Percentiles rank a stretch among this genome's conserved stretches.
phyloP scores from a whole-genome alignment of 2,113 vertebrate species.

The Empidonax traillii region DNA sequence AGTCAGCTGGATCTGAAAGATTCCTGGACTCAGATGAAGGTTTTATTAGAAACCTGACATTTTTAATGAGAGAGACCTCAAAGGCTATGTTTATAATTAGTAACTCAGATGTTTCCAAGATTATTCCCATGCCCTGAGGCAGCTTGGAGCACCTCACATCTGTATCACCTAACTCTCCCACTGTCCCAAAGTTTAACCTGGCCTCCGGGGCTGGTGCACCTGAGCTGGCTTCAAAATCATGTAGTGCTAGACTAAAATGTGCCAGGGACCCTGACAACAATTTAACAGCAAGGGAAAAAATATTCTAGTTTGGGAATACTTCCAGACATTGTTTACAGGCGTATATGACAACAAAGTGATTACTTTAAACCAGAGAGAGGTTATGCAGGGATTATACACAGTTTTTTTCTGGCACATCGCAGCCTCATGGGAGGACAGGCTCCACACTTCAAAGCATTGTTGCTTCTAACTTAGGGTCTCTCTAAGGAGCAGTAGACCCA shows the following conservation, averaged over 20 bases:
- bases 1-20: not conserved
- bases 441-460: not conserved
- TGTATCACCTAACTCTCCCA: not conserved
- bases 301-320: not conserved
- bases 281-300: not conserved
- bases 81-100: not conserved
- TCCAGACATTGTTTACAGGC: not conserved
- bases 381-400: not conserved
- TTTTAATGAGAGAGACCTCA: not conserved
- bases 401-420: not conserved
- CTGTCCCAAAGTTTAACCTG: not conserved
- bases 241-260: not conserved
- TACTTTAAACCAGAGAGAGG: not conserved
- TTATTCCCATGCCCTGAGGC: not conserved
- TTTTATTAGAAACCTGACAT: not conserved
- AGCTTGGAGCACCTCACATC: fast-evolving
- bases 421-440: not conserved
- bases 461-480: not conserved
- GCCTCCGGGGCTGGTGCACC: not conserved
- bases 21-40: not conserved
- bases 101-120: not conserved
- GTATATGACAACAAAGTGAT: not conserved
- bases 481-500: not conserved
- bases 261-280: not conserved
- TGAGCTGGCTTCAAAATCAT: not conserved